A percentile compares a stretch with the other conserved stretches of the same genome.
Conservation (phyloP, 2,888 invertebrate genomes). For the Chromoteleia sp. region DNA sequence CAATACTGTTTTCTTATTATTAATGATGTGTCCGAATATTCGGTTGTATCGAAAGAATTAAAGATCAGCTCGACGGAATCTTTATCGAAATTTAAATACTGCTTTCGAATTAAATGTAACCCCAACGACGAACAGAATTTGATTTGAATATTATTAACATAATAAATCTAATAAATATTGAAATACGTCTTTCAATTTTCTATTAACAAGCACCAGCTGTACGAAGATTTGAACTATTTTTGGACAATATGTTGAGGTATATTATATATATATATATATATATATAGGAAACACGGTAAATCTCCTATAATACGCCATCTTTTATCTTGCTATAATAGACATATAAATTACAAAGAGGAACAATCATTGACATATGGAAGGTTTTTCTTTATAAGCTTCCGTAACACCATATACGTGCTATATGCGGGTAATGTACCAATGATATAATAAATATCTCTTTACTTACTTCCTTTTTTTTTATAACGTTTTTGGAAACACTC, state of each 20-base stretch:
- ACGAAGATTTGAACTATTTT: conserved; percentile 13
- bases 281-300: conserved; percentile 37
- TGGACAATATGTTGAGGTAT: conserved; percentile 16
- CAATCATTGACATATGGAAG: conserved; percentile 52
- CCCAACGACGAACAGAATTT: background rate
- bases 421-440: conserved; percentile 24
- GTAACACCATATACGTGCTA: conserved; percentile 3
- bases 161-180: background rate
- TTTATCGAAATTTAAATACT: background rate
- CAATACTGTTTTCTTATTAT: conserved; percentile 4
- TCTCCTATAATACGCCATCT: conserved; percentile 40
- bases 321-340: conserved; percentile 57
- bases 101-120: background rate
- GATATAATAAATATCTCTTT: conserved; percentile 28
- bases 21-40: conserved; percentile 23
- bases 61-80: background rate
- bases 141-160: conserved; percentile 12
- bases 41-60: background rate
- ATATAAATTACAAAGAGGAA: conserved; percentile 40
- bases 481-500: conserved; percentile 1
- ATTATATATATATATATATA: no score
- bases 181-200: background rate
- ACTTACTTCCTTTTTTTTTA: background rate
- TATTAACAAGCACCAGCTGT: background rate
- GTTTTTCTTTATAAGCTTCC: conserved; percentile 41